Evolutionary conservation across 2,888 invertebrate species (phyloP).

Genomic region (Himalopsyche japonica): DNA sequence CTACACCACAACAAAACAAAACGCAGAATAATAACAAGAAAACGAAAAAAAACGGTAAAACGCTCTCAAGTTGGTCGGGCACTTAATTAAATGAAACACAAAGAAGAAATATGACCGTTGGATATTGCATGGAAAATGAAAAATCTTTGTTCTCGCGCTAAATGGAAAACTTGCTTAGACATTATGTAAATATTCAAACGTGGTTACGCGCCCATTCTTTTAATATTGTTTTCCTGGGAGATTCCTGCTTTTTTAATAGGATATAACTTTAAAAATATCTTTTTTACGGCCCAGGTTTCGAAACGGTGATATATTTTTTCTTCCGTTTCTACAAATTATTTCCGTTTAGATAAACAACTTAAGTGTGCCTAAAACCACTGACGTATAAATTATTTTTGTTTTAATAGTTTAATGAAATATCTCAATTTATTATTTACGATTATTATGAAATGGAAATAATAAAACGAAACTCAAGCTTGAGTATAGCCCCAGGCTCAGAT

Average conservation of each 20-base stretch:
- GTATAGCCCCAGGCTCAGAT: no score
- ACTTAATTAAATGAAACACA: conserved; percentile 32
- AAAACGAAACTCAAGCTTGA: no score
- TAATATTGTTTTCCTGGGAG: neutral
- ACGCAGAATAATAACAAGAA: neutral
- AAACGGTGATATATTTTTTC: neutral
- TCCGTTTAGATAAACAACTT: neutral
- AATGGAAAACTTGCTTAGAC: conserved; percentile 32
- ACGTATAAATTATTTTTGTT: neutral
- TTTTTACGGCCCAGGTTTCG: neutral
- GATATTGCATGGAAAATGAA: conserved; percentile 20
- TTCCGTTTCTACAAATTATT: neutral
- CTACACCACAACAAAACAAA: neutral
- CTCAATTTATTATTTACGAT: neutral
- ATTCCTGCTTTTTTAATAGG: neutral
- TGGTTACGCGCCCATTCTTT: conserved; percentile 2
- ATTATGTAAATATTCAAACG: conserved; percentile 22
- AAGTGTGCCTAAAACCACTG: neutral
- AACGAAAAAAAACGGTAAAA: neutral
- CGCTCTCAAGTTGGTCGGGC: conserved; percentile 2
- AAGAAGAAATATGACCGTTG: conserved; percentile 28
- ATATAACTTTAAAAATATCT: neutral
- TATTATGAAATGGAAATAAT: no score
- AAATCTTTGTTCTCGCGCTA: conserved; percentile 28
- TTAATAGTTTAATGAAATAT: neutral